phyloP scores from a whole-genome alignment of 2,888 invertebrate species.

The Liodrosophila aerea region DNA sequence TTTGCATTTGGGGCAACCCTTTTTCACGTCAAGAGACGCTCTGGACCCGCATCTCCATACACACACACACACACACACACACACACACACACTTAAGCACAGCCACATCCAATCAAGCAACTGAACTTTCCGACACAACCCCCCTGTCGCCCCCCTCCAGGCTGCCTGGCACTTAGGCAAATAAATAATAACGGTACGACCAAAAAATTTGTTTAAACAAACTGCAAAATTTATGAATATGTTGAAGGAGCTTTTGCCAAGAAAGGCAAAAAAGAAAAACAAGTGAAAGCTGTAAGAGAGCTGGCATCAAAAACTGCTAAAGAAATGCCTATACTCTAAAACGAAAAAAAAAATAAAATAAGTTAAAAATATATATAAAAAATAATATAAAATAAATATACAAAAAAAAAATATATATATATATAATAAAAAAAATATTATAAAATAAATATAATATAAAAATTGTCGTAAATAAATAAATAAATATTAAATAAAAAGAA shows the following conservation, averaged over 20 bases:
- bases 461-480: too few relatives aligned
- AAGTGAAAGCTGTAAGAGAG: background rate
- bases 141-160: background rate
- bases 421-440: too few relatives aligned
- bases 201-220: conserved; percentile 74
- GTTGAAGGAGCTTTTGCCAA: conserved; percentile 50
- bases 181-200: conserved; percentile 69
- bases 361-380: too few relatives aligned
- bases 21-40: conserved; percentile 49
- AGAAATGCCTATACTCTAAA: too few relatives aligned
- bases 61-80: conserved; percentile 5
- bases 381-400: too few relatives aligned
- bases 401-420: background rate
- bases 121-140: conserved; percentile 29
- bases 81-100: conserved; percentile 6
- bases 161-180: conserved; percentile 61
- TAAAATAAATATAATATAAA: too few relatives aligned
- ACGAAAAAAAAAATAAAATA: too few relatives aligned
- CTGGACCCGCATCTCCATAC: conserved; percentile 40
- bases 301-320: too few relatives aligned
- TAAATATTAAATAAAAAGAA: too few relatives aligned
- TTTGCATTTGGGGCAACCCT: conserved; percentile 67
- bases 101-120: conserved; percentile 68
- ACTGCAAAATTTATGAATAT: conserved; percentile 78
- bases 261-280: conserved; percentile 15